Evolutionary conservation across 2,888 invertebrate genomes (phyloP).

Genomic region (Zootermopsis nevadensis): DNA sequence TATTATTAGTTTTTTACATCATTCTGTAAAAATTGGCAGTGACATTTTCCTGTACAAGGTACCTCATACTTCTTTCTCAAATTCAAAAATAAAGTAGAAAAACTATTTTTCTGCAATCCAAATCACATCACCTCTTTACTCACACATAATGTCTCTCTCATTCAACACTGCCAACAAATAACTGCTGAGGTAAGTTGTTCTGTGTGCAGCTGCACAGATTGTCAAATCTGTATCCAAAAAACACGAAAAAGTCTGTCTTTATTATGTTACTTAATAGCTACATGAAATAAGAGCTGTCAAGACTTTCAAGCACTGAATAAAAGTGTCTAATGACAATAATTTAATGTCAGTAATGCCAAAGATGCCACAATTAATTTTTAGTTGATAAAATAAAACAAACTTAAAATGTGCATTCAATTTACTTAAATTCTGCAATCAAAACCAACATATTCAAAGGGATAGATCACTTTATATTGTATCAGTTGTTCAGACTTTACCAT

Average conservation of each 20-base stretch:
- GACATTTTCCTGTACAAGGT: constrained; percentile 29
- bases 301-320: background rate
- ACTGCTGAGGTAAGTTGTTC: background rate
- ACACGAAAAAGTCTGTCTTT: background rate
- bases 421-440: too few relatives aligned
- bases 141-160: background rate
- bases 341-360: background rate
- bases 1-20: constrained; percentile 33
- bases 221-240: background rate
- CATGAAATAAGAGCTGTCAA: background rate
- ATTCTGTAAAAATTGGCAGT: constrained; percentile 42
- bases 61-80: constrained; percentile 37
- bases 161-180: constrained; percentile 7
- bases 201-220: background rate
- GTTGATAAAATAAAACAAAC: too few relatives aligned
- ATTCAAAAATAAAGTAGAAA: constrained; percentile 20
- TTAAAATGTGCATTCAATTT: too few relatives aligned
- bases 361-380: background rate
- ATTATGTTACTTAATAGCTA: background rate
- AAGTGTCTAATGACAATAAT: background rate
- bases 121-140: background rate
- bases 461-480: too few relatives aligned
- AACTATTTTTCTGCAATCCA: constrained; percentile 9
- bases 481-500: too few relatives aligned
- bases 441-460: too few relatives aligned